Base-by-base conservation (phyloP, 2,797 vertebrate species). In the Esox lucius region DNA sequence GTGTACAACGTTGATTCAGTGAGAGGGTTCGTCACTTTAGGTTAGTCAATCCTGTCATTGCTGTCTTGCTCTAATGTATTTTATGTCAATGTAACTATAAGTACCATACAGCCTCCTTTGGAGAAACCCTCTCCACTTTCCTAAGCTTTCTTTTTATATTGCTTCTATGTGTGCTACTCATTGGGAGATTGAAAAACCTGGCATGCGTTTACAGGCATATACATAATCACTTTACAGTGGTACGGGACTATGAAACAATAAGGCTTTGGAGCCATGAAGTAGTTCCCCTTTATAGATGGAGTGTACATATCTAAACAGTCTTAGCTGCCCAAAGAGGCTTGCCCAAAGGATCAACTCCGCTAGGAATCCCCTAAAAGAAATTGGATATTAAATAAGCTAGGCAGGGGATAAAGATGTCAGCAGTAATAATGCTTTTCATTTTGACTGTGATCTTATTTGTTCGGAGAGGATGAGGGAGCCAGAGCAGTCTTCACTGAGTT, bases 341-440 rank as follows among this genome's bases (percentile, higher is more conserved):
- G 71, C 81, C 85, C 85, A 84, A 75, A 87, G 87, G 85, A 86
- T 69, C 75, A 81, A 80, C 75, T 83, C 87, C 87, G 85, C 81
- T 72, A 88, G 88, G 87, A 90, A 82, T 84, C 81, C 81, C 59
- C 80, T 66, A 77, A 80, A 86, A 88, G 79, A 87, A 90, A 88
- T 85, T 84, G 88, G 77, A 88, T 91, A 89, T 91, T 90, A 88
- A 90, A 89, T 89, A 87, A 88, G 87, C 84, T 77, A 83, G 84
- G 80, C 72, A 28, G 16, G 12, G 90, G 88, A 91, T 86, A 88
- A 90, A 89, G 87, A 90, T 84, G 89, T 88, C 89, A 88, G 86
- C 87, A 84, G 82, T 86, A 91, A 91, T 92, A 90, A 92, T 87
- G 87, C 83, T 84, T 87, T 89, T 91, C 83, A 86, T 90, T 91